Conservation (phyloP, 2,888 invertebrate species). For the Acanthosoma haemorrhoidale region DNA sequence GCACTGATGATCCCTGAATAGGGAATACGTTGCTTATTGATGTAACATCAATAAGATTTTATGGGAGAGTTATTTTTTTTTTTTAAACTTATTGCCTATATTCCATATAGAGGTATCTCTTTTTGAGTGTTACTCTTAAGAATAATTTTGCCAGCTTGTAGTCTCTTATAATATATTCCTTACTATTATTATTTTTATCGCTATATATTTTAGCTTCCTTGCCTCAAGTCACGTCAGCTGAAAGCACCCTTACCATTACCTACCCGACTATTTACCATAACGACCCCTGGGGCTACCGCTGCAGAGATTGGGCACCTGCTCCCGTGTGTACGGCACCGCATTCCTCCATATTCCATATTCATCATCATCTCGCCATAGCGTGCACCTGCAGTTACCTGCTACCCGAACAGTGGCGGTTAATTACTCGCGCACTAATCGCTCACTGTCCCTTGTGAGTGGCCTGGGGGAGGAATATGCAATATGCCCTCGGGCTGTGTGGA, state of each 20-base stretch:
- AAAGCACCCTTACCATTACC: background rate
- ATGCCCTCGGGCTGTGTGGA: background rate
- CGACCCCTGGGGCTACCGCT: background rate
- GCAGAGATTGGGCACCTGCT: background rate
- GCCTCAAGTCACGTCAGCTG: too few species aligned
- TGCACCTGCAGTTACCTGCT: background rate
- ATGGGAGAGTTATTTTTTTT: too few species aligned
- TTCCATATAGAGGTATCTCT: too few species aligned
- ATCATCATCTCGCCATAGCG: background rate
- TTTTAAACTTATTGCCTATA: too few species aligned
- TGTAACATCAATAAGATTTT: too few species aligned
- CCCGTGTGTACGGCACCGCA: background rate
- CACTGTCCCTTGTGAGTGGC: background rate
- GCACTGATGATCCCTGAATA: too few species aligned
- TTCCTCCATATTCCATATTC: background rate
- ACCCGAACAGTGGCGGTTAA: constrained; percentile 1
- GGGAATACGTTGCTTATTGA: too few species aligned
- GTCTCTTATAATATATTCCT: too few species aligned
- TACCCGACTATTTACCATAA: background rate
- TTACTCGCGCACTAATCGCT: background rate
- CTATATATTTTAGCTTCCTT: too few species aligned
- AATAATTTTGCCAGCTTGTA: too few species aligned
- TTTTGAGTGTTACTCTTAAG: too few species aligned
- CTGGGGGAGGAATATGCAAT: background rate
- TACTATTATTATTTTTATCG: too few species aligned